Evolutionary conservation across 2,888 invertebrate genomes (phyloP), one percentile per base, ranked within the genome.

Genomic region (Aleiodes leptofemur): DNA sequence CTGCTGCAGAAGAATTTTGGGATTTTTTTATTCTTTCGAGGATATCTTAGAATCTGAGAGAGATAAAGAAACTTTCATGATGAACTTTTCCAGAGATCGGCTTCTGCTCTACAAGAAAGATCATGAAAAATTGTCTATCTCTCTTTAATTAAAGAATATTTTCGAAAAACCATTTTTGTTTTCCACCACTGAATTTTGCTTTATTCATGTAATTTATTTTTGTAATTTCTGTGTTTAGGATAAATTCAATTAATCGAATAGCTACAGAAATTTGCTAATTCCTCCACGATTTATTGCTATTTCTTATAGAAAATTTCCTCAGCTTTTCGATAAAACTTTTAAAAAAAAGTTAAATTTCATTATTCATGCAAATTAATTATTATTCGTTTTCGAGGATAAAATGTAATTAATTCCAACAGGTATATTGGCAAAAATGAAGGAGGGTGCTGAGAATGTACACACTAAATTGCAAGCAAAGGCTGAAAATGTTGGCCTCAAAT

Each of bases 381-480:
- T 66, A 34, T 34, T 43, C 14, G 56, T 34, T 73, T 68, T 68
- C 16, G 57, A 29, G 48, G 43, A 71, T 29, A 64, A 57, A 74
- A 77, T 72, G 64, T 69, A 74, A 66, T 81, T 69, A 79, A 80
- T 87, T 87, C 83, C 87, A 87, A 38, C 90, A 95, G 97, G 96
- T 89, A 95, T 98, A 86, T 91, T 98, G 84, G 96, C 97, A 74
- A 98, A 97, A 91, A 96, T 98, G 92, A 98, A 98, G 91, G 98
- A 98, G 89, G 96, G 97, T 68, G 98, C 98, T 0, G 98, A 98
- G 90, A 96, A 94, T 81, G 95, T 98, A 83, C 96, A 97, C 85
- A 96, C 96, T 76, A 97, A 96, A 90, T 93, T 98, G 76, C 98
- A 98, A 90, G 96, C 97, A 0, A 97, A 96, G 89, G 97, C 97